Percentiles rank a stretch among this genome's conserved stretches.
phyloP scores from a whole-genome alignment of 2,888 invertebrate genomes.

The Tachina grossa region DNA sequence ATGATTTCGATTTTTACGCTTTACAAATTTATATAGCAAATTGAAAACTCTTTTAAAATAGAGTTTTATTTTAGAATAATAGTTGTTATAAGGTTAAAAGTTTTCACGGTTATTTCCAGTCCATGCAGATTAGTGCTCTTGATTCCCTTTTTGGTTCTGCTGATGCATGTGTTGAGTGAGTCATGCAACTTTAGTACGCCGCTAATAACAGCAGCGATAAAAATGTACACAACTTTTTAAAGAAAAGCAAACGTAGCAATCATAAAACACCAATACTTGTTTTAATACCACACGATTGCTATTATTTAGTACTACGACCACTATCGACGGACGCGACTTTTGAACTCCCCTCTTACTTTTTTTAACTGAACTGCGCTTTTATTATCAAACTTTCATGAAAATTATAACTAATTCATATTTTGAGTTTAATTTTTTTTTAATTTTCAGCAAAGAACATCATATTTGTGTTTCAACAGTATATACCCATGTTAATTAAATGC shows the following conservation, averaged over 20 bases:
- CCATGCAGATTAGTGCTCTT: conserved; percentile 50
- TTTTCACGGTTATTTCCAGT: conserved; percentile 35
- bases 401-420: conserved; percentile 34
- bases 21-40: not conserved
- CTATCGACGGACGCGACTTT: conserved; percentile 53
- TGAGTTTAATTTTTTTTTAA: conserved; percentile 19
- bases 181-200: conserved; percentile 71
- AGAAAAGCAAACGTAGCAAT: conserved; percentile 62
- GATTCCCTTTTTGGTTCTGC: conserved; percentile 52
- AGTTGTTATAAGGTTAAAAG: conserved; percentile 3
- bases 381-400: conserved; percentile 43
- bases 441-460: conserved; percentile 3
- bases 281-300: conserved; percentile 47
- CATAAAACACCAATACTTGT: conserved; percentile 67
- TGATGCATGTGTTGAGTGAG: conserved; percentile 67
- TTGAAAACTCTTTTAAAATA: not conserved
- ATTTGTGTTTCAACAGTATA: conserved; percentile 36
- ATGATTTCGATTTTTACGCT: conserved; percentile 67
- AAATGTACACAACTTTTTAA: conserved; percentile 59
- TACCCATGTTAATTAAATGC: conserved; percentile 33
- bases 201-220: conserved; percentile 63
- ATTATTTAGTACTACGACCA: conserved; percentile 34
- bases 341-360: conserved; percentile 50
- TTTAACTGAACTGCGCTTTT: conserved; percentile 56
- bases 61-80: conserved; percentile 1